Evolutionary conservation across 1,140 invertebrate genomes (phyloP).

Genomic region (Bombus superbus): DNA sequence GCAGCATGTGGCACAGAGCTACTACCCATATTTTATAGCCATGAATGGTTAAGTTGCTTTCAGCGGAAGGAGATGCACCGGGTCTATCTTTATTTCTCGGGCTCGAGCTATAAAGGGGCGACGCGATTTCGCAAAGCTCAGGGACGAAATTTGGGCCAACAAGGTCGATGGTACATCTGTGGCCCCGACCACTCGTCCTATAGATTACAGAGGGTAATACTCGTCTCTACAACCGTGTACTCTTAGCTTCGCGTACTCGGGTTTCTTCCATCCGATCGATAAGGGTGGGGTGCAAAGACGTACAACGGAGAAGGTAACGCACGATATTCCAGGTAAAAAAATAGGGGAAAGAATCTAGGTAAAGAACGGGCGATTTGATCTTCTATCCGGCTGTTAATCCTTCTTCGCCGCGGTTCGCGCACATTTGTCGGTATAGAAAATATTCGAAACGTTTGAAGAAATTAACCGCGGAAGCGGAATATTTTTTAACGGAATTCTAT

Average conservation of each 20-base stretch:
- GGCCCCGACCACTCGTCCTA: slow-evolving; percentile 14
- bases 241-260: slow-evolving; percentile 6
- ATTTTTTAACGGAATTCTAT: background rate
- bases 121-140: slow-evolving; percentile 52
- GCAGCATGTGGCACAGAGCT: slow-evolving; percentile 53
- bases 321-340: no score
- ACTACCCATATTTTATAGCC: slow-evolving; percentile 59
- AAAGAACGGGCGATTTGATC: no score
- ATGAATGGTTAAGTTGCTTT: slow-evolving; percentile 64
- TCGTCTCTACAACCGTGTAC: background rate
- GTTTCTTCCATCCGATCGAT: background rate
- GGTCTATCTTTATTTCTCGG: slow-evolving; percentile 24
- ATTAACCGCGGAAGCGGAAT: background rate
- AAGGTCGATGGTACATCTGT: slow-evolving; percentile 52
- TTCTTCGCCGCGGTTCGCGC: no score
- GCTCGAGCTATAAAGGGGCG: slow-evolving; percentile 44
- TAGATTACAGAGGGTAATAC: slow-evolving; percentile 38
- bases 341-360: no score
- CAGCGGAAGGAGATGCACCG: slow-evolving; percentile 39
- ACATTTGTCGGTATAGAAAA: no score
- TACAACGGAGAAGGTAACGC: background rate
- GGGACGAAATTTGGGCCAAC: slow-evolving; percentile 36
- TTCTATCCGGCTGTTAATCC: no score
- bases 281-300: background rate
- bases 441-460: no score